Evolutionary conservation across 1,140 invertebrate genomes (phyloP).

Genomic region (Zophobas morio): DNA sequence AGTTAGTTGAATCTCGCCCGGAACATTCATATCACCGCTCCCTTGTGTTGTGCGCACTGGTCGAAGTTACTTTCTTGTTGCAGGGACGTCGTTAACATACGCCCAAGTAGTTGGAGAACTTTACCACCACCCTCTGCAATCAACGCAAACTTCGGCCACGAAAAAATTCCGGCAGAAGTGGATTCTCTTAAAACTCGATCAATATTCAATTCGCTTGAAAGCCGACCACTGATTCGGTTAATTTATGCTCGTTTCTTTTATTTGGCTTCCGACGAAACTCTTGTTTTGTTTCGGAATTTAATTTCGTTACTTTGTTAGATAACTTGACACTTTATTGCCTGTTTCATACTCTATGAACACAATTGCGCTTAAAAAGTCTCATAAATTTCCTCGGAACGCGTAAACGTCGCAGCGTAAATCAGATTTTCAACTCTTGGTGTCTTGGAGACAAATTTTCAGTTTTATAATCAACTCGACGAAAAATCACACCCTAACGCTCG

Average conservation of each 20-base stretch:
- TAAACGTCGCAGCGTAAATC: conserved; percentile 10
- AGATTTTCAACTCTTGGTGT: conserved; percentile 1
- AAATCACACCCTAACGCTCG: too few relatives aligned
- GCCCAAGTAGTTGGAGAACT: conserved; percentile 42
- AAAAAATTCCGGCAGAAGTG: not conserved
- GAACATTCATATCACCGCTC: conserved; percentile 35
- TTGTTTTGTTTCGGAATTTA: not conserved
- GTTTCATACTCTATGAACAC: conserved; percentile 26
- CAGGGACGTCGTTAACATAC: conserved; percentile 50
- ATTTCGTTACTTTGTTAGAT: conserved; percentile 7
- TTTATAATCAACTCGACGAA: too few relatives aligned
- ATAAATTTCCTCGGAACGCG: not conserved
- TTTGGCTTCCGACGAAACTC: not conserved
- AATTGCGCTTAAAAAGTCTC: not conserved
- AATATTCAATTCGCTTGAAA: conserved; percentile 8
- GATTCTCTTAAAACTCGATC: not conserved
- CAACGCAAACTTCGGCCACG: conserved; percentile 16
- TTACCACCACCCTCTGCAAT: conserved; percentile 28
- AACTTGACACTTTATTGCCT: conserved; percentile 29
- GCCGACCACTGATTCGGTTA: not conserved
- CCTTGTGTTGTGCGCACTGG: conserved; percentile 33
- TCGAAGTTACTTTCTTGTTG: conserved; percentile 48
- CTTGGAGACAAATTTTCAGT: too few relatives aligned
- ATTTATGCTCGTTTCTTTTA: conserved; percentile 10
- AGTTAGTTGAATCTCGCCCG: conserved; percentile 35